Base-by-base conservation (phyloP, 2,113 vertebrate genomes). In the Xenopus borealis region DNA sequence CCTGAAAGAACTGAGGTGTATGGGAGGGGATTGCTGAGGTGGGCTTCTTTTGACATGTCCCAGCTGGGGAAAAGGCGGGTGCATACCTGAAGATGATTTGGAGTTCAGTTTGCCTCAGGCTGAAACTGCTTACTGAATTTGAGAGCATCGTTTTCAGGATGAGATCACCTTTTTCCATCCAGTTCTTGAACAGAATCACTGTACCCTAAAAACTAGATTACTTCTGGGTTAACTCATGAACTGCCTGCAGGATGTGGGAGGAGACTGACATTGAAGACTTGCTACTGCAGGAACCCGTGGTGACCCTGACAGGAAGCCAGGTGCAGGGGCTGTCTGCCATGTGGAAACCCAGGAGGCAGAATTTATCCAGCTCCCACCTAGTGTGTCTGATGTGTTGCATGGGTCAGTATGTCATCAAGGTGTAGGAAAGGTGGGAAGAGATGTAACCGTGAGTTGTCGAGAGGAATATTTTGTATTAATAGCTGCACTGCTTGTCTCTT, bases 301-400 rank as follows among this genome's bases (percentile, higher is more conserved):
- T 19, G 59, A 18, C 75, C 9, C 17, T 69, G 44, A 69, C 27
- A 62, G 57, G 59, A 44, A 55, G 66, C 40, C 46, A 75, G 72
- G 72, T 61, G 84, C 55, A 40, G 55, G 13, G 27, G n/a, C 45
- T 17, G 11, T 68, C 57, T 69, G 44, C 27, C 58, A 94, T 91
- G 92, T 90, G 91, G 91, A 84, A 45, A 86, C 0, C 82, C 86
- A 70, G 87, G 88, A 88, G 88, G 62, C 89, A 92, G 78, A 75
- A 89, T 72, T 81, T 85, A n/a, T 91, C 97, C 81, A 94, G 94
- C 75, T 88, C 93, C 82, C 91, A 94, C 89, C 90, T 98, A 87
- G 91, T 89, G 82, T 91, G 93, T 72, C 92, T 90, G 85, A 98
- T 98, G 97, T 98, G 96, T 89, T 98, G 97, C 84, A 88, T 96